Evolutionary conservation across 2,113 vertebrate species (phyloP), one percentile per base, ranked within the genome.

Genomic region (Fregetta grallaria): DNA sequence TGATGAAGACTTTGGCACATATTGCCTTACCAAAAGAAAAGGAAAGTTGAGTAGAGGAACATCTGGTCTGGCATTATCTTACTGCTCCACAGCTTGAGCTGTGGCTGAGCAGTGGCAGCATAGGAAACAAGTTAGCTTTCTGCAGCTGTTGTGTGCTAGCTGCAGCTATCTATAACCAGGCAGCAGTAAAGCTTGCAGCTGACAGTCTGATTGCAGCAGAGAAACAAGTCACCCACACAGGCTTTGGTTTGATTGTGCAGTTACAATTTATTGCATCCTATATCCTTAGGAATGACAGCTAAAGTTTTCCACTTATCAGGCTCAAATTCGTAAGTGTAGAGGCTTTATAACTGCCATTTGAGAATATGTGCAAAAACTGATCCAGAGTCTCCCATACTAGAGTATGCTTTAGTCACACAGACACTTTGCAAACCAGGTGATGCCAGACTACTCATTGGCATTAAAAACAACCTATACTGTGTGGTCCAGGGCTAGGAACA

Each of bases 251-350:
- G 49, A 91, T 92, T 85, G 20, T 82, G 17, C 40, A 96, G 49
- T 94, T 88, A 92, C 40, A 78, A 21, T 97, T 97, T 97, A 96
- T 97, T 95, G 21, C 49, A 49, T 89, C 80, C 29, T 71, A 1
- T 27, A 59, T 75, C 45, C 36, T 87, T 91, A 26, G 16, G 72
- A 67, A 87, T 23, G 53, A 86, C 36, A 94, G 71, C 36, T 87
- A 14, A 86, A 44, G 25, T 87, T 92, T 92, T 81, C 49, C 83
- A 92, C 71, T 76, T 82, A 56, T 0, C 52, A 40, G 47, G 44
- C 42, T 86, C 38, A 84, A 52, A 70, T 62, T 73, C 0, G 0
- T 67, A 92, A 45, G 42, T 44, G 53, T 62, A 47, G 63, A 82
- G 26, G 18, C 72, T 88, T 90, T 68, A 36, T 52, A 59, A 67